Conservation (phyloP, 2,888 invertebrate genomes). For the Danaus chrysippus region DNA sequence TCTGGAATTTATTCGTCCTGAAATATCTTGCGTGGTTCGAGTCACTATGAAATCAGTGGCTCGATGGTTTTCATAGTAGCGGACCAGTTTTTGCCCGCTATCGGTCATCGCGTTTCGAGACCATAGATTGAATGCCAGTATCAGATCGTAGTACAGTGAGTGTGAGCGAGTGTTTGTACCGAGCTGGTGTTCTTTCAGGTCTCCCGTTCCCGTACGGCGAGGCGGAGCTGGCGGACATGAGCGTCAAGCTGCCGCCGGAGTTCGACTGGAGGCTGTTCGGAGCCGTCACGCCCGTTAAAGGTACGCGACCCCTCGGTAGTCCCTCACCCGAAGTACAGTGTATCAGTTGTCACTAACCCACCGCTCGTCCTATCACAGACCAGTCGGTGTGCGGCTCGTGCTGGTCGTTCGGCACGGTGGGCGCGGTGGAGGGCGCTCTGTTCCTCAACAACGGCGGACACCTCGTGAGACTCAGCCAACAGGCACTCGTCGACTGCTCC, state of each 20-base stretch:
- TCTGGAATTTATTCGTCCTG: too few relatives aligned
- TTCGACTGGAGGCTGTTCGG: constrained; percentile 95
- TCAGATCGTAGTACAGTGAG: too few relatives aligned
- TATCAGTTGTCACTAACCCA: too few relatives aligned
- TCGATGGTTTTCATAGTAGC: too few relatives aligned
- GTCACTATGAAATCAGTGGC: too few relatives aligned
- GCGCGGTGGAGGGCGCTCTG: constrained; percentile 94
- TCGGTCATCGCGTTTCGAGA: too few relatives aligned
- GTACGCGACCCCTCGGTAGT: constrained; percentile 55
- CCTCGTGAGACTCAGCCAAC: constrained; percentile 91
- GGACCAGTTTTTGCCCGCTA: too few relatives aligned
- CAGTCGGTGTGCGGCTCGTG: constrained; percentile 98
- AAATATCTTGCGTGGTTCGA: too few relatives aligned
- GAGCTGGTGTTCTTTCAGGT: constrained; percentile 62
- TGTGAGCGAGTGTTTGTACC: background rate
- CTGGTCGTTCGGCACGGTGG: constrained; percentile 97
- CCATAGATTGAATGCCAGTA: too few relatives aligned
- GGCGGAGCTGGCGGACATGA: constrained; percentile 58
- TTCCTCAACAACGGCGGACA: constrained; percentile 90
- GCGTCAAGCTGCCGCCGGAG: constrained; percentile 82
- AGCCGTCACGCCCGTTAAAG: constrained; percentile 96
- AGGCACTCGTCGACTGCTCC: constrained; percentile 96
- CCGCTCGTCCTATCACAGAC: too few relatives aligned
- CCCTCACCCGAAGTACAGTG: background rate
- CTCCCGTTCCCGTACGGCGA: constrained; percentile 87